These are phyloP conservation scores for Phaethon lepturus DNA, from an alignment of 2,113 vertebrate genomes.

Conservation along the genomic window DNA sequence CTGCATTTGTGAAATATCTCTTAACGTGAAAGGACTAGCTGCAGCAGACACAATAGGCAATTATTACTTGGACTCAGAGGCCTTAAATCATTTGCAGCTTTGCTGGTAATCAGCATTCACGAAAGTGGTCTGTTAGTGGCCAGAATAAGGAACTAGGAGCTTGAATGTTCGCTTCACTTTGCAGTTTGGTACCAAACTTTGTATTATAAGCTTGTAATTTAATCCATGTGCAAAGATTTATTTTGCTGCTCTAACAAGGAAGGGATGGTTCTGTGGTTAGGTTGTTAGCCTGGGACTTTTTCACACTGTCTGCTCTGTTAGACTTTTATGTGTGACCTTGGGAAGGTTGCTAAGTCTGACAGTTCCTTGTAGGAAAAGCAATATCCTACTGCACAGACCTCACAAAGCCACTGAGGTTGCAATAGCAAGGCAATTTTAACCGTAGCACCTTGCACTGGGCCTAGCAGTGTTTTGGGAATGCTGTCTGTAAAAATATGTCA, in stretches of 20 bases:
- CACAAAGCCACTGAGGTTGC: background rate
- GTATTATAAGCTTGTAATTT: background rate
- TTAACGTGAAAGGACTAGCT: constrained; percentile 43
- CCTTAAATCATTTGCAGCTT: constrained; percentile 54
- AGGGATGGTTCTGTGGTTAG: constrained; percentile 9
- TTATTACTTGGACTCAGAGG: constrained; percentile 47
- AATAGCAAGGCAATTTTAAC: background rate
- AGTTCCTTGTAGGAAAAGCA: background rate
- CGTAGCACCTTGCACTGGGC: background rate
- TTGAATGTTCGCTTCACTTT: background rate
- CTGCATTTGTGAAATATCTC: constrained; percentile 48
- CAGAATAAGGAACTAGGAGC: background rate
- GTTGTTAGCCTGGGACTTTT: constrained; percentile 21
- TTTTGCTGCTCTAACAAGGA: constrained; percentile 14
- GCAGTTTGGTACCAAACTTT: constrained; percentile 30
- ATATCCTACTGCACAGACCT: background rate
- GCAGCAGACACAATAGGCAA: constrained; percentile 61
- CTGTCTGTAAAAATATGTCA: background rate
- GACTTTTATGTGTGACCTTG: constrained; percentile 50
- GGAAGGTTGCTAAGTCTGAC: constrained; percentile 23
- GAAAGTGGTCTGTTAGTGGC: background rate
- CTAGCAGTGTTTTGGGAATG: background rate
- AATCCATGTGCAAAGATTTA: background rate
- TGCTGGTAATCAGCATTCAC: constrained; percentile 39
- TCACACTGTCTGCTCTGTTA: background rate